Evolutionary conservation across 2,888 invertebrate genomes (phyloP).

Genomic region (Acronicta leporina): DNA sequence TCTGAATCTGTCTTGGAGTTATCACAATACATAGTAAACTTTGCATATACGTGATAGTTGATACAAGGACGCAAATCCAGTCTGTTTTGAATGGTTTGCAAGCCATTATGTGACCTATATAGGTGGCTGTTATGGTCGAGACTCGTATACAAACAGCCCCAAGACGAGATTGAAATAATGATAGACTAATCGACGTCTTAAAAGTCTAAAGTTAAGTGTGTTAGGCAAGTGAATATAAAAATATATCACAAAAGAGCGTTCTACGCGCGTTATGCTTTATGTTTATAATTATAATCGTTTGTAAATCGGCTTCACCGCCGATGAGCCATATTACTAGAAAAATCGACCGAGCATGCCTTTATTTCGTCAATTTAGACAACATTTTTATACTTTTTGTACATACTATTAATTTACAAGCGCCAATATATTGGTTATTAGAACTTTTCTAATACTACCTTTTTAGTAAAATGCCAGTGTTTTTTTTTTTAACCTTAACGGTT

Average conservation of each 20-base stretch:
- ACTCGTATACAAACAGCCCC: conserved; percentile 13
- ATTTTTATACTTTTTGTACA: conserved; percentile 51
- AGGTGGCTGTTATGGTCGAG: conserved; percentile 2
- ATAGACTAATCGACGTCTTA: background rate
- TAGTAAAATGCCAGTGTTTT: conserved; percentile 46
- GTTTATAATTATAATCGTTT: conserved; percentile 9
- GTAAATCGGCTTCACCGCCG: conserved; percentile 34
- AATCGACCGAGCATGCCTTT: conserved; percentile 41
- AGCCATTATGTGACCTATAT: conserved; percentile 1
- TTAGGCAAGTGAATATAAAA: conserved; percentile 9
- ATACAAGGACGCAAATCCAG: background rate
- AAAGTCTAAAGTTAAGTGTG: conserved; percentile 1
- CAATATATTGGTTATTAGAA: conserved; percentile 55
- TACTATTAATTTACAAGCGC: conserved; percentile 49
- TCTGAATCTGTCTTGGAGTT: conserved; percentile 1
- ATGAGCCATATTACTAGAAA: conserved; percentile 52
- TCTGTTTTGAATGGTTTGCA: background rate
- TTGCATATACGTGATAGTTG: background rate
- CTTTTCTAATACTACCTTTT: conserved; percentile 36
- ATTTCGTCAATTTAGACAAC: conserved; percentile 52
- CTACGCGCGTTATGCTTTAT: conserved; percentile 2
- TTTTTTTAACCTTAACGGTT: conserved; percentile 39
- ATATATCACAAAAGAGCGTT: conserved; percentile 1
- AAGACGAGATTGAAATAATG: background rate
- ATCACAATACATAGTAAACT: background rate